Conservation (phyloP, 2,797 vertebrate species). For the Aythya fuligula region DNA sequence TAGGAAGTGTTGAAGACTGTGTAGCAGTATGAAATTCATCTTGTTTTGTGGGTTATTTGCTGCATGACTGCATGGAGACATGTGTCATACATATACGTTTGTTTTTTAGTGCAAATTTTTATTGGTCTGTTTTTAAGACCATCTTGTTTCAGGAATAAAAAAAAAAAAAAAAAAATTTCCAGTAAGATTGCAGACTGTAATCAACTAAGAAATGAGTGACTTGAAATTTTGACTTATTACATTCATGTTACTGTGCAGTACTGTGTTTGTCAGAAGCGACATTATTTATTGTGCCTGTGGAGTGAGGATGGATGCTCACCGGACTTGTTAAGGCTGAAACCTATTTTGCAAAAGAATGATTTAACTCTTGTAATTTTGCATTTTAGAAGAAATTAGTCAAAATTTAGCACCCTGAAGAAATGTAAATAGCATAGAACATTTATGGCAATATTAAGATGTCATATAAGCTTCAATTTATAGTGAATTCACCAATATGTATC, state of each 20-base stretch:
- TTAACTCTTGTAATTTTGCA: not conserved
- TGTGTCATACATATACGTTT: not conserved
- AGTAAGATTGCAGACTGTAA: not conserved
- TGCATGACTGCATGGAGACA: not conserved
- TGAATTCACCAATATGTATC: not conserved
- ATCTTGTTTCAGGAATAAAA: not conserved
- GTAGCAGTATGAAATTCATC: not conserved
- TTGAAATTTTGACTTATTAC: not conserved
- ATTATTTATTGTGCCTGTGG: not conserved
- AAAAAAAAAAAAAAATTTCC: not conserved
- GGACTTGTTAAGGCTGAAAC: not conserved
- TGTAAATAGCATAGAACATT: not conserved
- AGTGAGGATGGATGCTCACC: not conserved
- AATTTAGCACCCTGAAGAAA: not conserved
- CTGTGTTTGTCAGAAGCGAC: not conserved
- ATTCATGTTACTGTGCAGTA: not conserved
- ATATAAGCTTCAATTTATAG: not conserved
- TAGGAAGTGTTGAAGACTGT: not conserved
- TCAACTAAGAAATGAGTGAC: not conserved
- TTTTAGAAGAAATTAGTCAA: not conserved
- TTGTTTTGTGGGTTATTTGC: not conserved
- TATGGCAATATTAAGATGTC: not conserved
- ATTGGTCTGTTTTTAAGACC: not conserved
- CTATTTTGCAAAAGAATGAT: not conserved
- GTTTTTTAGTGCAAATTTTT: not conserved